These are phyloP conservation scores for Spongilla lacustris DNA, from an alignment of 37 sponge, comb jelly and placozoan genomes.

Conservation along the genomic window DNA sequence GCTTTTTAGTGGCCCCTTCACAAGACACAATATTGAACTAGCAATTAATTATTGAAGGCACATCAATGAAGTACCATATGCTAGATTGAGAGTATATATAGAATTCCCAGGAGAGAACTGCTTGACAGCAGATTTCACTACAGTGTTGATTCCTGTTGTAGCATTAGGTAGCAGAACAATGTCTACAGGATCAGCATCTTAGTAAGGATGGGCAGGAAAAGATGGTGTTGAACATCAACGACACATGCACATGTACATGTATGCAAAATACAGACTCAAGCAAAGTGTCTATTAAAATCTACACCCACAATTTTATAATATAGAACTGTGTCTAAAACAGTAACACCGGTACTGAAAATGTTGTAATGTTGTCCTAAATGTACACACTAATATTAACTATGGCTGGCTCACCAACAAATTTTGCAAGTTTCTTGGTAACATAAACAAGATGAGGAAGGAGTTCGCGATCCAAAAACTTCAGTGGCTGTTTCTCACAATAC, in stretches of 20 bases:
- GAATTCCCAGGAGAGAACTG: slow-evolving; percentile 62
- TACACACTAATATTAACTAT: no score
- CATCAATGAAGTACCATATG: slow-evolving; percentile 61
- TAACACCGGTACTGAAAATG: no score
- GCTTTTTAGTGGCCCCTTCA: slow-evolving; percentile 59
- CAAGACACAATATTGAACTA: not conserved
- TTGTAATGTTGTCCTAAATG: no score
- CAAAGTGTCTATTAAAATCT: no score
- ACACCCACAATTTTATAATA: no score
- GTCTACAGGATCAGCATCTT: slow-evolving; percentile 66
- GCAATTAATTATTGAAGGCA: not conserved
- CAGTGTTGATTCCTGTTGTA: slow-evolving; percentile 66
- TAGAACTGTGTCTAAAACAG: no score
- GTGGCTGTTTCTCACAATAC: slow-evolving; percentile 81
- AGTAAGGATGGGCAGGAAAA: not conserved
- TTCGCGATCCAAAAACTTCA: slow-evolving; percentile 80
- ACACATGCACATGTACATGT: no score
- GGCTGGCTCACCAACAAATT: slow-evolving; percentile 60
- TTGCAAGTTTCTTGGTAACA: slow-evolving; percentile 56
- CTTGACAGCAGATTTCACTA: slow-evolving; percentile 55
- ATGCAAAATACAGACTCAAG: no score
- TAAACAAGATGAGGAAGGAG: slow-evolving; percentile 68
- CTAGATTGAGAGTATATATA: slow-evolving; percentile 60
- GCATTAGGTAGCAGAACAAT: slow-evolving; percentile 84
- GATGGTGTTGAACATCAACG: not conserved